Evolutionary conservation across 2,888 invertebrate species (phyloP), one percentile per base, ranked within the genome.

Genomic region (Amphiduros pacificus): DNA sequence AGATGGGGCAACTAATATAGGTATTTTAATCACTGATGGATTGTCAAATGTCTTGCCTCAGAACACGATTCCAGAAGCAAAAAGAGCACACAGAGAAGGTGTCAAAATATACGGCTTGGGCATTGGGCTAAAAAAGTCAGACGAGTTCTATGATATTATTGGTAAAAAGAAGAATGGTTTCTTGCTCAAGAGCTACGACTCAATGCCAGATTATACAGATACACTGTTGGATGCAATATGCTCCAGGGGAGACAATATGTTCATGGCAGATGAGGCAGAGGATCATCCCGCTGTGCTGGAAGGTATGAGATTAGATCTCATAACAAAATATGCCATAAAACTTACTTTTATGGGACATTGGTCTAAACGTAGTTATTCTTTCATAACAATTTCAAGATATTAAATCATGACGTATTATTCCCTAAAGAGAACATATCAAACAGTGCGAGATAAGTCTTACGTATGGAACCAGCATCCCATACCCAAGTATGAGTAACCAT

Each of bases 11-110:
- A 66, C 68, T 28, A 74, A 76, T 58, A 60, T 73, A 24, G 70
- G 65, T 22, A 59, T 77, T n/a, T 56, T 76, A 14, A 62, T 77
- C 27, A 73, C 75, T 0, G 74, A 79, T 59, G 78, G 78, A 63
- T 69, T 77, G 20, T 77, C 78, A n/a, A 79, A 76, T 20, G 50
- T 62, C 27, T 36, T 56, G 27, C 62, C 62, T 9, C 62, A 62
- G 27, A 29, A 50, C 24, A 54, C 55, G 1, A 22, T 62, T 5
- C 48, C 59, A 17, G 60, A 65, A 36, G 50, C 60, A 22, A 24
- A 24, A 31, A 48, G 48, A 17, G 53, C 29, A 3, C 54, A 54
- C 11, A 32, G 55, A 22, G 31, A 48, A 3, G 44, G 54, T 11
- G 29, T 55, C 17, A 40, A 61, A 49, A 50, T 61, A 5, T 55